Evolutionary conservation across 2,113 vertebrate genomes (phyloP), one percentile per base, ranked within the genome.

Genomic region (Aviceda subcristata): DNA sequence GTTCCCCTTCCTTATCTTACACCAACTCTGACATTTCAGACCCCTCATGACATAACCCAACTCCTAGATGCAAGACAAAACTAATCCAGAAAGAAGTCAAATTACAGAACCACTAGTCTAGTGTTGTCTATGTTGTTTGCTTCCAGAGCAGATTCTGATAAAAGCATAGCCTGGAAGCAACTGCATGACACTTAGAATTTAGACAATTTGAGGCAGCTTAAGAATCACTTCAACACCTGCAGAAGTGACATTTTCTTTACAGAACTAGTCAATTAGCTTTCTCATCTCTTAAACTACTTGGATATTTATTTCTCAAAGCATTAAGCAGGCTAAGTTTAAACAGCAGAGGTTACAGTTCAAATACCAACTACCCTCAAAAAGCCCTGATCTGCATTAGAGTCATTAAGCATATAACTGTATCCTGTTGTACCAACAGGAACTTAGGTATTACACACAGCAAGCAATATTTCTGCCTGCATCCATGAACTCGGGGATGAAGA

Each of bases 61-160:
- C 26, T 45, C 19, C 57, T 16, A 1, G 0, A 19, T 5, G 36
- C 14, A 64, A 12, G 5, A 14, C 12, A 68, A 53, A 79, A 41
- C n/a, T 6, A 55, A 48, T 2, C 19, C 76, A 68, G 32, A 72
- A 36, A 71, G 26, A 36, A 64, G 30, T 4, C 39, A 46, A 9
- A 10, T 36, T 12, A 26, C 3, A 9, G 63, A n/a, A 68, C 15
- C 27, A 29, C 12, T 48, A 14, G 26, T 34, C 57, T 7, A 63
- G 2, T 2, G 16, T 24, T 48, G 36, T 1, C 3, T 7, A 34
- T 15, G 14, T 7, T 43, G 14, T 24, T n/a, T 67, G 24, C 5
- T 71, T 45, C 56, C 38, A 67, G 46, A 75, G 21, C 64, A 82
- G 51, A n/a, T 12, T 20, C 27, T 38, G 41, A n/a, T 12, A n/a